phyloP scores from a whole-genome alignment of 2,113 vertebrate genomes.

The Myotis brandtii region DNA sequence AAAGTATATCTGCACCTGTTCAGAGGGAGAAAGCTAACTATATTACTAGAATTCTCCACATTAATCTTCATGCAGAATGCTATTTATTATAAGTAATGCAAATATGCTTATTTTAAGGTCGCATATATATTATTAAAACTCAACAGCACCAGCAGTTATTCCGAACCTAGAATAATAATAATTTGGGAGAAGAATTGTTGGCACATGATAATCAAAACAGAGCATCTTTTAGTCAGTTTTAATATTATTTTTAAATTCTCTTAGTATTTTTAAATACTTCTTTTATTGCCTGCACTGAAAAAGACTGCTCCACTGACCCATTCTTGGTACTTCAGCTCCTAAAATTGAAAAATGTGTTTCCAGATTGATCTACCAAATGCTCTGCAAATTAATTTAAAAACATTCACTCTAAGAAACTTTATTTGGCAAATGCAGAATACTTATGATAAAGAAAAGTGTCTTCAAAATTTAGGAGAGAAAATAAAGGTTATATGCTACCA shows the following conservation, averaged over 20 bases:
- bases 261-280: not conserved
- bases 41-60: not conserved
- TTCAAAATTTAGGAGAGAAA: constrained; percentile 13
- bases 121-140: not conserved
- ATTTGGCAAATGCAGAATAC: not conserved
- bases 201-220: not conserved
- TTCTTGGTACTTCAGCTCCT: not conserved
- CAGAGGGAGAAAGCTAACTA: not conserved
- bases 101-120: not conserved
- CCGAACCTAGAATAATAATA: not conserved
- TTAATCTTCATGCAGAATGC: not conserved
- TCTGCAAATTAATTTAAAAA: not conserved
- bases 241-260: not conserved
- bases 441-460: not conserved
- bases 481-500: not conserved
- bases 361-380: not conserved
- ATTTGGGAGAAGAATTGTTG: not conserved
- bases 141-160: not conserved
- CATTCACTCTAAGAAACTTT: not conserved
- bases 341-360: not conserved
- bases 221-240: not conserved
- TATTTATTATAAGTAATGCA: not conserved
- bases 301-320: not conserved
- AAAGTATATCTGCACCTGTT: not conserved
- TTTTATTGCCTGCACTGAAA: not conserved